phyloP scores from a whole-genome alignment of 2,797 vertebrate genomes.

The Lacerta viridis region DNA sequence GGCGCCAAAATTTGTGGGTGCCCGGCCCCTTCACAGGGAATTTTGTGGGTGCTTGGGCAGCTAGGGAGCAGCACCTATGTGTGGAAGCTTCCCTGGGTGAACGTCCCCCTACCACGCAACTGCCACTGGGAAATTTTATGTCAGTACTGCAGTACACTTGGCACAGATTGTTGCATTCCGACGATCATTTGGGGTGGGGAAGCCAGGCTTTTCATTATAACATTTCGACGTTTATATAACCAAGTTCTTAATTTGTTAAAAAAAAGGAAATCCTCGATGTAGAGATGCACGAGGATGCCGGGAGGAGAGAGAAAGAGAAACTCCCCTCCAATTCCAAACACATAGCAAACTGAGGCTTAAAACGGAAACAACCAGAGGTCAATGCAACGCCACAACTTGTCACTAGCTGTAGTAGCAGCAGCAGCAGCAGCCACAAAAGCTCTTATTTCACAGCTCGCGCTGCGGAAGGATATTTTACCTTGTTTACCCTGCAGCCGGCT shows the following conservation, averaged over 20 bases:
- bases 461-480: constrained; percentile 61
- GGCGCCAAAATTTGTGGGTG: no score
- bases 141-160: no score
- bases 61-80: no score
- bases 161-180: no score
- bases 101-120: no score
- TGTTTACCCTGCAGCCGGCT: constrained; percentile 48
- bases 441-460: constrained; percentile 17
- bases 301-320: not conserved
- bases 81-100: not conserved
- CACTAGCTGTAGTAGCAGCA: not conserved
- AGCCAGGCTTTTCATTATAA: not conserved
- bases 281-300: no score
- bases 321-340: not conserved
- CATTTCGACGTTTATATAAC: not conserved
- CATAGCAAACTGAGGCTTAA: not conserved
- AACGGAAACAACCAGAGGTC: constrained; percentile 13
- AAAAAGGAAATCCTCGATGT: no score
- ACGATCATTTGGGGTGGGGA: no score
- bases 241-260: no score
- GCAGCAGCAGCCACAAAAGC: constrained; percentile 1
- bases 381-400: not conserved
- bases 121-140: not conserved
- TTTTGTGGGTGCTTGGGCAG: no score
- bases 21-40: no score